Evolutionary conservation across 2,113 vertebrate genomes (phyloP), one percentile per base, ranked within the genome.

Genomic region (Ascaphus truei): DNA sequence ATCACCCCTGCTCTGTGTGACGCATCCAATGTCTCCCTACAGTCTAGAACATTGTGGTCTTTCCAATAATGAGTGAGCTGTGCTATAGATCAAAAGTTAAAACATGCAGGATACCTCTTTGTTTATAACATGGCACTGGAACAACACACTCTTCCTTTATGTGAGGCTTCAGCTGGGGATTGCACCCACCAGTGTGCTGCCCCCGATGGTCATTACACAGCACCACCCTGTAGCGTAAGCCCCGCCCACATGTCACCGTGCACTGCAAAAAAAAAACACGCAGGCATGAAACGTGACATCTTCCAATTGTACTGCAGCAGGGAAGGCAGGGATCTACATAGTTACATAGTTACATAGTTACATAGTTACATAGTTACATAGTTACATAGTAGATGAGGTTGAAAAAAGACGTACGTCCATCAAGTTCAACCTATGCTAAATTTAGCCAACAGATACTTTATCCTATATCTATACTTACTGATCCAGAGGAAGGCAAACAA

Each of bases 131-230:
- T 0, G 95, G 91, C 2, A 92, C 33, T 4, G 94, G 92, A 48
- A 96, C 85, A 41, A 95, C 75, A 63, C 95, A 98, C 51, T 98
- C 95, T 75, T 98, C 95, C 66, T 98, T 98, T 37, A 98, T 91
- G 71, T 96, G 94, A 1, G 94, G 85, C 66, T 97, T 97, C 39
- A 92, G 84, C 1, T 91, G 87, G 0, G 91, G 75, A 1, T 88
- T 87, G 62, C 95, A 98, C 74, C 95, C 95, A 1, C 95, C 95
- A 0, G 93, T 90, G 1, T 98, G 94, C 77, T 96, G 89, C 15
- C 95, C 95, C 0, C 69, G 88, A 69, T 97, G 93, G 78, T 94
- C 92, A 11, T 96, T 91, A 13, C 95, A 98, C 45, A 98, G 82
- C 67, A 98, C 94, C 0, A 98, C 95, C 2, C 95, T 86, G 76